Evolutionary conservation across 2,888 invertebrate species (phyloP), one percentile per base, ranked within the genome.

Genomic region (Allygus modestus): DNA sequence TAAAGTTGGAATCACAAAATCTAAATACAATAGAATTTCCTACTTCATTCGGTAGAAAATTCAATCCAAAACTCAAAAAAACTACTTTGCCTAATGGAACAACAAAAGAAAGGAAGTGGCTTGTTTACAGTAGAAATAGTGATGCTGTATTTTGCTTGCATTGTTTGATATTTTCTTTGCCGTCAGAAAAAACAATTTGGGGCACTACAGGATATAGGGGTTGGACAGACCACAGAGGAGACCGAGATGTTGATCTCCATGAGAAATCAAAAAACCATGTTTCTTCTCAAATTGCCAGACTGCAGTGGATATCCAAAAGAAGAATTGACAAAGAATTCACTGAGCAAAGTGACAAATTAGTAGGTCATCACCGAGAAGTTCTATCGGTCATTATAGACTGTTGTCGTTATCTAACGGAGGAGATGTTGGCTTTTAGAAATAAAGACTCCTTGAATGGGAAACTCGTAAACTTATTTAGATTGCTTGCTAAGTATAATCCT

Each of bases 381-480:
- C 12, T 81, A 2, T 61, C 61, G 33, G 61, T 58, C 0, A 28
- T 54, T 1, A 81, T 81, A 4, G 81, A 81, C 28, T 51, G 81
- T 51, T 81, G 81, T 31, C 58, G 37, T 26, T 81, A 61, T 65
- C 15, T 61, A 23, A 31, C 1, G 2, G 61, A 28, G 20, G 77
- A 77, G 20, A 81, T 61, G 61, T 31, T 81, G 33, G 61, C 81
- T 2, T 81, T 81, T 37, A 26, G 58, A 58, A 81, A 31, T 0
- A 81, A 61, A 11, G 61, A 58, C 1, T 1, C 20, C 61, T 20
- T 58, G n/a, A 26, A 61, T 11, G 58, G 37, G 12, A 37, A 77
- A 43, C 41, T 77, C 2, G 1, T n/a, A 43, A 77, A 77, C 11
- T 41, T 77, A n/a, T 81, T 81, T 61, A 15, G 28, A 28, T 11